Percentiles rank a stretch among this genome's conserved stretches.
Conservation (phyloP, 2,888 invertebrate genomes). For the Phortica okadai region DNA sequence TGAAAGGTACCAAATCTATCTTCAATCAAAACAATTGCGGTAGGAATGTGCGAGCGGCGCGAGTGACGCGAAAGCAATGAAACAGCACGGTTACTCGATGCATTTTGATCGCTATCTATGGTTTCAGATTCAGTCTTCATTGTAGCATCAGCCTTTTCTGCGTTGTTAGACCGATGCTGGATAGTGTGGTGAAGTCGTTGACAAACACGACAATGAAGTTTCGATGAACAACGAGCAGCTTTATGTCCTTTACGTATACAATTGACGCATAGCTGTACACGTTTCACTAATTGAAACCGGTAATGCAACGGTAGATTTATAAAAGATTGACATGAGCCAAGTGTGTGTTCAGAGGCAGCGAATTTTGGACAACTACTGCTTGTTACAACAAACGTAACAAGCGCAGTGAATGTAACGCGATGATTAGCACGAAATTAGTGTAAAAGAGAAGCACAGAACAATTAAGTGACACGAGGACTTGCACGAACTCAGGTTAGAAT, state of each 20-base stretch:
- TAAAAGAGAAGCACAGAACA: no score
- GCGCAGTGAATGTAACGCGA: no score
- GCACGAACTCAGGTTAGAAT: no score
- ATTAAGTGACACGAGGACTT: no score
- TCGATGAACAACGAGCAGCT: background rate
- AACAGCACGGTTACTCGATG: background rate
- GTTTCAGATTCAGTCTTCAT: background rate
- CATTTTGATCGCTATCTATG: background rate
- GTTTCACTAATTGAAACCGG: no score
- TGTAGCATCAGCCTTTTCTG: background rate
- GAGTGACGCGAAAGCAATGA: background rate
- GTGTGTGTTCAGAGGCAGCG: no score
- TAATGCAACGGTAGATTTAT: no score
- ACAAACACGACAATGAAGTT: background rate
- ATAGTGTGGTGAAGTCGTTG: background rate
- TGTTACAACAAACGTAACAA: no score
- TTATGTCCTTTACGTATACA: conserved; percentile 27
- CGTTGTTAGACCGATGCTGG: background rate
- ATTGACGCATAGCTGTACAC: conserved; percentile 21
- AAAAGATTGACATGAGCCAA: no score
- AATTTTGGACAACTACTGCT: no score
- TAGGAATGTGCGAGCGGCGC: background rate
- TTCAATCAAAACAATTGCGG: conserved; percentile 13
- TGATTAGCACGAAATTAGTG: no score
- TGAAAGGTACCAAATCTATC: conserved; percentile 6